phyloP scores from a whole-genome alignment of 2,113 vertebrate species.

The Tringa solitaria region DNA sequence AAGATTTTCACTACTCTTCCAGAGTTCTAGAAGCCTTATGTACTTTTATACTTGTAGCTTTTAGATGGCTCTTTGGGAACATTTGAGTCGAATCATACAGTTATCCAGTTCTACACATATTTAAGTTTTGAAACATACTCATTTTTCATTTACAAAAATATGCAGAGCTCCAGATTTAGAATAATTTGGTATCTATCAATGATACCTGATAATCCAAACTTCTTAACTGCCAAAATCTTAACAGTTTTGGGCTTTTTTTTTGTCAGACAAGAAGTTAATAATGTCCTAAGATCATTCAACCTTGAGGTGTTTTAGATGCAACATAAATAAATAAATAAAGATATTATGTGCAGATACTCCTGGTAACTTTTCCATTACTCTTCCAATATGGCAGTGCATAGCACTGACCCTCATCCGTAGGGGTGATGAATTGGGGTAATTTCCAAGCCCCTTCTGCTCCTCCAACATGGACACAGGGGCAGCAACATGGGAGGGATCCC shows the following conservation, averaged over 20 bases:
- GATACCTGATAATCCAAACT: neutral
- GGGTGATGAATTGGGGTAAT: neutral
- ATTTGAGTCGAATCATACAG: neutral
- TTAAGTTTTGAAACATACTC: neutral
- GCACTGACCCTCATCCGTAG: neutral
- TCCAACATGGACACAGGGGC: neutral
- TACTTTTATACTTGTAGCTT: neutral
- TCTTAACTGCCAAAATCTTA: neutral
- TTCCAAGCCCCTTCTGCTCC: neutral
- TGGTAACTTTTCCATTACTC: neutral
- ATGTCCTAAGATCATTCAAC: neutral
- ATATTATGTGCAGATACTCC: neutral
- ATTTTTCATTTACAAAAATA: neutral
- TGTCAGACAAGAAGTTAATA: neutral
- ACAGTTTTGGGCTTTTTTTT: neutral
- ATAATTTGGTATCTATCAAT: neutral
- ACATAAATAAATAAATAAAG: neutral
- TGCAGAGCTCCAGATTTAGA: neutral
- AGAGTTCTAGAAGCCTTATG: neutral
- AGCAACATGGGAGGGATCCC: neutral
- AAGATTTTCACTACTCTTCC: neutral
- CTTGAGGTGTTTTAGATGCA: neutral
- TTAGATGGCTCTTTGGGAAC: neutral
- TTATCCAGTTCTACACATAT: neutral
- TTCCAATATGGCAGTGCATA: neutral